Conservation (phyloP, 2,113 vertebrate genomes). For the Crotalus helleri region DNA sequence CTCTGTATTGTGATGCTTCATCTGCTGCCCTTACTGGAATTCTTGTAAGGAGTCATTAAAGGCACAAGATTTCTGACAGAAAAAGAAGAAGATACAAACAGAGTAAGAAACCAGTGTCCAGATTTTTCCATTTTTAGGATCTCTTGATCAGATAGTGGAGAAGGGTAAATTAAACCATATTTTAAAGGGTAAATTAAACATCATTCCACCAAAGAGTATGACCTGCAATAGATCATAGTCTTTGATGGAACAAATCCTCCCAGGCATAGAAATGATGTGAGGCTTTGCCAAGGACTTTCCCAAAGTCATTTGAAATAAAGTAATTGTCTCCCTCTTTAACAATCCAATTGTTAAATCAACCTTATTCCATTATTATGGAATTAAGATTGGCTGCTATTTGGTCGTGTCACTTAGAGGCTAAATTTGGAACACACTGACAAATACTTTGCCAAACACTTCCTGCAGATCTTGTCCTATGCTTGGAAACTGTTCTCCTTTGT, state of each 20-base stretch:
- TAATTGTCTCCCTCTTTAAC: not conserved
- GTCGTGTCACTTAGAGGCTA: not conserved
- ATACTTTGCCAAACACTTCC: not conserved
- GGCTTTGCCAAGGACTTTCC: not conserved
- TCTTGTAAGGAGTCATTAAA: not conserved
- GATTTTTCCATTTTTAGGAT: not conserved
- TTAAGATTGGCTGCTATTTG: not conserved
- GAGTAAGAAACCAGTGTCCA: not conserved
- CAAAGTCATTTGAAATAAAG: not conserved
- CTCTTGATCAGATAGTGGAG: not conserved
- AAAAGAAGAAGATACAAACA: not conserved
- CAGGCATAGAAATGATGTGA: not conserved
- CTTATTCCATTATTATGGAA: not conserved
- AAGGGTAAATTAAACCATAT: not conserved
- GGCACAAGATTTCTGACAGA: not conserved
- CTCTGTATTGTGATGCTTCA: not conserved
- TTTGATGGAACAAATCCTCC: not conserved
- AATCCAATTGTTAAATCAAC: not conserved
- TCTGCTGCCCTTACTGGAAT: not conserved
- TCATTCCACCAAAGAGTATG: not conserved
- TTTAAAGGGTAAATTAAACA: not conserved
- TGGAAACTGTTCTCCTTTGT: constrained; percentile 65
- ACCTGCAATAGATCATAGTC: not conserved
- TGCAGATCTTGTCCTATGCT: constrained; percentile 17
- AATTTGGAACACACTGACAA: not conserved